Base-by-base conservation (phyloP, 23 tunicate species). In the Diplosoma virens region DNA sequence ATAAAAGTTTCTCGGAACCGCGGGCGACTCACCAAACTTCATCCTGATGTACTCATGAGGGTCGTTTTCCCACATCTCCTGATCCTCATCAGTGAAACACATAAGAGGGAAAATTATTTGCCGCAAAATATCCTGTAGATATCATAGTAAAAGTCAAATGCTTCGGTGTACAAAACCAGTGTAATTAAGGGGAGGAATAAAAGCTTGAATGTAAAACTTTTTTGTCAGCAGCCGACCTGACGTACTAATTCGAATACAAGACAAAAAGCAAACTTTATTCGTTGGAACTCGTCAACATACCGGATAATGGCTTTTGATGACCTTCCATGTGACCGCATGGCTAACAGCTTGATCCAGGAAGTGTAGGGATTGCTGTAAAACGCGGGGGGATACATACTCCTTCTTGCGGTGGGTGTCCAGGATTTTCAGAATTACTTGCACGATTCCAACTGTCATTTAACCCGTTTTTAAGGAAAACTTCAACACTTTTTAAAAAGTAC, bases 241-340 rank as follows among this genome's bases (percentile, higher is more conserved):
- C n/a, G n/a, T n/a, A n/a, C n/a, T n/a, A n/a, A n/a, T n/a, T n/a
- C n/a, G n/a, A n/a, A n/a, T n/a, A n/a, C n/a, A n/a, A n/a, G n/a
- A n/a, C n/a, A n/a, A n/a, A n/a, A n/a, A 11, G 52, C 52, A 46
- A 46, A 46, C 16, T 11, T 46, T 46, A 11, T 46, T 16, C 52
- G 11, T 16, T n/a, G n/a, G n/a, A n/a, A n/a, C n/a, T n/a, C 7
- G 65, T 6, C 22, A 58, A 58, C 33, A 58, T 59, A 79, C 93
- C 75, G 36, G 72, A 66, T 84, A 95, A 34, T 67, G 97, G 23
- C 70, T 81, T 76, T 95, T 89, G 80, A 95, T 63, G 21, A 95
- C 70, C 54, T 95, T 95, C 99, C 99, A 95, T 3, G 99, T 95
- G 18, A 79, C 84, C 14, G 99, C 81, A 78, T 95, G 99, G 73